Conservation (phyloP, 2,888 invertebrate species). For the Pantelozetes paolii region DNA sequence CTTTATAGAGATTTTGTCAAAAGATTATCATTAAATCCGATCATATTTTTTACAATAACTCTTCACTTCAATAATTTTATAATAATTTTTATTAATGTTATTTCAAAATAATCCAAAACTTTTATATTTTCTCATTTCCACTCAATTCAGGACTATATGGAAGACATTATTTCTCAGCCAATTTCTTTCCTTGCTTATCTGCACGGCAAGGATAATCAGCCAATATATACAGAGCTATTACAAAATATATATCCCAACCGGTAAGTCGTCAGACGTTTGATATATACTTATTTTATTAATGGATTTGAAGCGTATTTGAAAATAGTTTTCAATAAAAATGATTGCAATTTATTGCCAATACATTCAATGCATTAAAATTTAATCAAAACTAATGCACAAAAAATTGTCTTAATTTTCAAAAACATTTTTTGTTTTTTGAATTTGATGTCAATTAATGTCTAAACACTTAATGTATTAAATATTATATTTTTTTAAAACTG, state of each 20-base stretch:
- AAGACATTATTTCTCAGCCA: conserved; percentile 69
- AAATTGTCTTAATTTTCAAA: no score
- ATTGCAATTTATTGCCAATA: no score
- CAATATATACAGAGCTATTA: conserved; percentile 64
- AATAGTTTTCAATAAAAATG: neutral
- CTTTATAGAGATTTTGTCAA: neutral
- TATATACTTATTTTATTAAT: neutral
- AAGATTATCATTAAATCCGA: conserved; percentile 7
- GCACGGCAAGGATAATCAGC: conserved; percentile 70
- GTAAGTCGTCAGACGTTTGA: conserved; percentile 52
- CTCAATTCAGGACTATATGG: conserved; percentile 65
- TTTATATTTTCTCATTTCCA: no score
- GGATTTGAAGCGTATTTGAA: neutral
- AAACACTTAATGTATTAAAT: no score
- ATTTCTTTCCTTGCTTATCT: conserved; percentile 68
- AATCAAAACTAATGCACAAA: no score
- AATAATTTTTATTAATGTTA: neutral
- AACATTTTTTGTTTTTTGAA: no score
- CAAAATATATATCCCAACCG: conserved; percentile 68
- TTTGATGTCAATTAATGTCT: no score
- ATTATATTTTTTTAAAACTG: no score
- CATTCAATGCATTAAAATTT: no score
- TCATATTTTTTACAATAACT: neutral
- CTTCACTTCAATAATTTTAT: neutral
- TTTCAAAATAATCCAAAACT: neutral